Percentiles rank a stretch among this genome's conserved stretches.
These are phyloP conservation scores for Calameuta filiformis DNA, from an alignment of 2,888 invertebrate genomes.

Conservation along the genomic window DNA sequence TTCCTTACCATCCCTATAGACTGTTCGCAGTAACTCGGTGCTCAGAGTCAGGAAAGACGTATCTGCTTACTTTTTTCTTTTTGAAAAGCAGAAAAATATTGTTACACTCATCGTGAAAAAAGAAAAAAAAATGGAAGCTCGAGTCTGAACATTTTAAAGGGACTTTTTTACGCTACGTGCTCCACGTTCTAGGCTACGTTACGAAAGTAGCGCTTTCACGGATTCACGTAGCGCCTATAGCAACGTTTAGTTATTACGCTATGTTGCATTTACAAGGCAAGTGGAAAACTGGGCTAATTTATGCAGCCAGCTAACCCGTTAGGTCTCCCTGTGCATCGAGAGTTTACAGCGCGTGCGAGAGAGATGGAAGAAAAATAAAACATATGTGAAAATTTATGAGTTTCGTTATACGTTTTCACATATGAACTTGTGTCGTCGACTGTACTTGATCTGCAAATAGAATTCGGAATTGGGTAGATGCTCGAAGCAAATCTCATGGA, in stretches of 20 bases:
- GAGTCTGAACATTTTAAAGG: background rate
- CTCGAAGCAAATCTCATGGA: background rate
- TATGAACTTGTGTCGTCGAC: background rate
- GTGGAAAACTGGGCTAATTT: background rate
- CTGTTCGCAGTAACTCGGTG: background rate
- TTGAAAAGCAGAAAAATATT: background rate
- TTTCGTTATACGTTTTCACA: background rate
- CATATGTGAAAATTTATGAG: background rate
- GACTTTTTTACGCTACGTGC: background rate
- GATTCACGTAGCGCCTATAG: background rate
- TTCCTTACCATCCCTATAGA: background rate
- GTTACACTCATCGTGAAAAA: background rate
- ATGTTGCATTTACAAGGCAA: background rate
- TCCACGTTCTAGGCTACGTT: background rate
- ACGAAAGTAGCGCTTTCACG: background rate
- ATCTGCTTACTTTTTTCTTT: no score
- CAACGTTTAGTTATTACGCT: background rate
- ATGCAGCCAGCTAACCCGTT: background rate
- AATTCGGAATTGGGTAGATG: background rate
- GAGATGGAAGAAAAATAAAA: background rate
- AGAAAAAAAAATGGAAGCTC: background rate
- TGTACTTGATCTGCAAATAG: background rate
- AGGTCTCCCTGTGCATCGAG: background rate
- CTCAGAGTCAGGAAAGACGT: background rate
- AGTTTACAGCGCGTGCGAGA: background rate